A percentile compares a stretch with the other conserved stretches of the same genome.
Evolutionary conservation across 92 coral and sea anemone genomes (phyloP).

Genomic region (Bergia puertoricense): DNA sequence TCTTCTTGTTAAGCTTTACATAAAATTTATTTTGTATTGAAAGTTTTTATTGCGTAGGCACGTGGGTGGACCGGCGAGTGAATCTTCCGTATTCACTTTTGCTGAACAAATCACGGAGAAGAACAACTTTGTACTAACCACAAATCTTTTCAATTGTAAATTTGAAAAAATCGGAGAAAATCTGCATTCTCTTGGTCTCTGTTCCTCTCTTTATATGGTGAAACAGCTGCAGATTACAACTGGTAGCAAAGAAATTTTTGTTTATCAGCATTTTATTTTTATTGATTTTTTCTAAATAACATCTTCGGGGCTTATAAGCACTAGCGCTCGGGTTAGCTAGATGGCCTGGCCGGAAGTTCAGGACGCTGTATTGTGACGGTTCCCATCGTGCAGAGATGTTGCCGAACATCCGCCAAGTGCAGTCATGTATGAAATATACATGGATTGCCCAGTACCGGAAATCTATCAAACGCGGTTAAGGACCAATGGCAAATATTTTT

Average conservation of each 20-base stretch:
- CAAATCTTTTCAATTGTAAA: neutral
- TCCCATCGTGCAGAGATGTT: conserved; percentile 1
- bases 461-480: neutral
- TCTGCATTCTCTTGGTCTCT: too few species aligned
- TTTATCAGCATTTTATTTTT: neutral
- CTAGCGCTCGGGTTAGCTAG: neutral
- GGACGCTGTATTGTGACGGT: neutral
- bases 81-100: neutral
- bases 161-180: too few species aligned
- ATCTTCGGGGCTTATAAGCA: too few species aligned
- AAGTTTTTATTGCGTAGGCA: neutral
- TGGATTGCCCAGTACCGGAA: neutral
- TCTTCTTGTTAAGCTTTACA: neutral
- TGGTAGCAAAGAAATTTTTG: neutral
- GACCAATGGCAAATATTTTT: conserved; percentile 11
- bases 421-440: conserved; percentile 5
- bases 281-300: neutral
- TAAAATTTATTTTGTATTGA: too few species aligned
- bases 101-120: neutral
- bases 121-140: neutral
- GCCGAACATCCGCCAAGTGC: conserved; percentile 20
- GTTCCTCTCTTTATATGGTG: neutral
- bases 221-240: neutral
- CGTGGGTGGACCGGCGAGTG: neutral
- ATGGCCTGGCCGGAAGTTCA: conserved; percentile 13